phyloP scores from a whole-genome alignment of 2,113 vertebrate species.

The Kryptolebias marmoratus region DNA sequence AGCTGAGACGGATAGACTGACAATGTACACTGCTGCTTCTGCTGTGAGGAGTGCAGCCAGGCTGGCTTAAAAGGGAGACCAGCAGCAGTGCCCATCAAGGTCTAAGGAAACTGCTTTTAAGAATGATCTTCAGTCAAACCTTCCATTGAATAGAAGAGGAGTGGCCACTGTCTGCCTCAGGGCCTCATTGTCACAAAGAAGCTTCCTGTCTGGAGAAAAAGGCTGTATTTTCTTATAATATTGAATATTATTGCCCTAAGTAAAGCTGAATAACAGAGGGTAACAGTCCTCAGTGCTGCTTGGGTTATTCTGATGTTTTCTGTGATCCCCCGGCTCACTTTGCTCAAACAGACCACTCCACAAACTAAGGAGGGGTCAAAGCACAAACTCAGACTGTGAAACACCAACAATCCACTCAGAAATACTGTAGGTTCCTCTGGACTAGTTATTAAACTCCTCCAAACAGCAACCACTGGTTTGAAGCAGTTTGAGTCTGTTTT shows the following conservation, averaged over 20 bases:
- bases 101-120: no score
- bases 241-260: no score
- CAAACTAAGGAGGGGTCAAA: constrained; percentile 33
- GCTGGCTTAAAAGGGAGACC: no score
- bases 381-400: constrained; percentile 20
- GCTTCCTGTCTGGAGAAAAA: constrained; percentile 62
- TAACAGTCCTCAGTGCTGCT: constrained; percentile 52
- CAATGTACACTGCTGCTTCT: no score
- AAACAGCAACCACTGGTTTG: not conserved
- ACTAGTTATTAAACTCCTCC: not conserved
- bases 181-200: not conserved
- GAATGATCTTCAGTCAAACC: not conserved
- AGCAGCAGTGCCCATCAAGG: no score
- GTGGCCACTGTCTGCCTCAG: no score
- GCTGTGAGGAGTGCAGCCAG: no score
- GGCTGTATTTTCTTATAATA: constrained; percentile 14
- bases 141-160: no score
- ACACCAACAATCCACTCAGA: constrained; percentile 14
- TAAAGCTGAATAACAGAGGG: no score
- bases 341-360: constrained; percentile 6
- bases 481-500: no score
- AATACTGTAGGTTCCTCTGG: no score
- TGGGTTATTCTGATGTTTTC: constrained; percentile 22
- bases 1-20: constrained; percentile 39
- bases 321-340: not conserved